A percentile compares a stretch with the other conserved stretches of the same genome.
phyloP scores from a whole-genome alignment of 2,797 vertebrate species.

The Lagodon rhomboides region DNA sequence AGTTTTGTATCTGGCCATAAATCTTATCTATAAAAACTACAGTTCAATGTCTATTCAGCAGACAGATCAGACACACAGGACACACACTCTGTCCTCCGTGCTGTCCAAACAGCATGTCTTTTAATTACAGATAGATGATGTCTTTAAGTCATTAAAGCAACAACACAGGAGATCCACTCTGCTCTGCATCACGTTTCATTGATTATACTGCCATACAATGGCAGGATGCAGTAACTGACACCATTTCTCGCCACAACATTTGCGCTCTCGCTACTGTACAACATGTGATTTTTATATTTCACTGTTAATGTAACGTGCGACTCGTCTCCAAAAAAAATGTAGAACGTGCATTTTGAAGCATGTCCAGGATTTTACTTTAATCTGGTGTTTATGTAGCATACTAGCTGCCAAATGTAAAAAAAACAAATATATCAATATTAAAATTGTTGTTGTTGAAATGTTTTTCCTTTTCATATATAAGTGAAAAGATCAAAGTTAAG shows the following conservation, averaged over 20 bases:
- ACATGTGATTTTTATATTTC: background rate
- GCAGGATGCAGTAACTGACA: slow-evolving; percentile 20
- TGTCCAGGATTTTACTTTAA: background rate
- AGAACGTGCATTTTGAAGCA: background rate
- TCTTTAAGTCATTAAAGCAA: background rate
- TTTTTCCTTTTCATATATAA: background rate
- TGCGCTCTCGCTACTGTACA: background rate
- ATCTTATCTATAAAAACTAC: background rate
- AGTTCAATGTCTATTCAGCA: background rate
- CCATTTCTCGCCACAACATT: background rate
- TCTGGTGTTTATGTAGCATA: background rate
- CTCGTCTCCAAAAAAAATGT: background rate
- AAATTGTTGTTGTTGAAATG: too few species aligned
- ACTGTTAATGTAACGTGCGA: background rate
- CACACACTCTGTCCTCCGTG: background rate
- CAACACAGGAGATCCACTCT: background rate
- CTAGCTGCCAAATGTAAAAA: background rate
- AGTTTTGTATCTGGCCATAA: background rate
- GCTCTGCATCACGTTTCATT: background rate
- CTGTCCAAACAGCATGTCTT: background rate
- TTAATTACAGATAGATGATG: background rate
- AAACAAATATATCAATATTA: background rate
- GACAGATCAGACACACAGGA: background rate
- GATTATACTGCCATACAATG: slow-evolving; percentile 38
- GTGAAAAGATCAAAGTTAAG: background rate